Evolutionary conservation across 2,113 vertebrate genomes (phyloP).

Genomic region (Gorsachius goisagi): DNA sequence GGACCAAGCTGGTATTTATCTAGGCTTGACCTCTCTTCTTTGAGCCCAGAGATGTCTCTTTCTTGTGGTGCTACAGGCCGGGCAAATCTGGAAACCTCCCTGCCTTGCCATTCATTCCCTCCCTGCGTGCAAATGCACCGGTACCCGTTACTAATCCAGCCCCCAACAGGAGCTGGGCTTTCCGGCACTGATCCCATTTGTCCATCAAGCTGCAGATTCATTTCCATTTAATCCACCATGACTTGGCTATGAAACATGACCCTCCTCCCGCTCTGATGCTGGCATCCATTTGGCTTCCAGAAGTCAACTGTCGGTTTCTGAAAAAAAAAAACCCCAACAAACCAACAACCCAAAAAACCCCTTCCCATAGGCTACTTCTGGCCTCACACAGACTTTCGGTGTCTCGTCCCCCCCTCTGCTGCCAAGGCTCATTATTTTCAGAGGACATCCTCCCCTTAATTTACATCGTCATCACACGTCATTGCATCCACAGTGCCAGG

Average conservation of each 20-base stretch:
- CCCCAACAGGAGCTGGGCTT: neutral
- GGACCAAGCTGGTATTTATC: constrained; percentile 46
- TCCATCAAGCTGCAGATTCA: constrained; percentile 25
- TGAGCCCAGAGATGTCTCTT: neutral
- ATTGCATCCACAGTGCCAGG: neutral
- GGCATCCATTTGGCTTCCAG: neutral
- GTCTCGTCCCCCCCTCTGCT: neutral
- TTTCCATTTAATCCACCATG: constrained; percentile 23
- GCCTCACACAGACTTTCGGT: accelerated
- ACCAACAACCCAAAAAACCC: too few relatives aligned
- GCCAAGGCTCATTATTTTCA: neutral
- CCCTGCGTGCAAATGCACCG: neutral
- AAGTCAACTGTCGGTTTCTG: neutral
- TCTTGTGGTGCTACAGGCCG: neutral
- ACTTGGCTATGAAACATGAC: neutral
- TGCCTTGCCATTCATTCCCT: neutral
- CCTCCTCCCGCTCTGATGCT: neutral
- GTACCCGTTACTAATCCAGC: neutral
- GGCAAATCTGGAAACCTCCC: neutral
- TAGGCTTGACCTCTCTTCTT: constrained; percentile 50
- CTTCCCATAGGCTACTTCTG: neutral
- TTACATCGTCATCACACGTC: neutral
- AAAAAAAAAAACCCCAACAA: neutral
- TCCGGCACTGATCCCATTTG: constrained; percentile 19
- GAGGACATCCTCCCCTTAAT: neutral